These are phyloP conservation scores for Aricia artaxerxes DNA, from an alignment of 2,888 invertebrate species.

Conservation along the genomic window DNA sequence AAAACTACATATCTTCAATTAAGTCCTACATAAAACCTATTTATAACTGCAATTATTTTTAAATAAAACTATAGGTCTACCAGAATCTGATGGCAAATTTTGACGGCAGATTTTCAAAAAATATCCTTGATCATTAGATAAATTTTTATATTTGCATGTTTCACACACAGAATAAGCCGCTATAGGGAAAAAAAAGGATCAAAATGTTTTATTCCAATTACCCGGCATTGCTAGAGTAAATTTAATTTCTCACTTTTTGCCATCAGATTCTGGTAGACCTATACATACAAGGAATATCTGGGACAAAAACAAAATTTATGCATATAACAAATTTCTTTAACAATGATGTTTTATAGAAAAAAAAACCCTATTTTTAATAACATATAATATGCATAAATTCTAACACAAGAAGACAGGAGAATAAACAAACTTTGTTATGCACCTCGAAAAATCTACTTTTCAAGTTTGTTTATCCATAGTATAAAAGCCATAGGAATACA, in stretches of 20 bases:
- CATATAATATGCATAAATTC: neutral
- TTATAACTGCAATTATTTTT: neutral
- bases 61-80: neutral
- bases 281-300: neutral
- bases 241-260: too few species aligned
- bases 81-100: too few species aligned
- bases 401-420: neutral
- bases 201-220: too few species aligned
- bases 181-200: too few species aligned
- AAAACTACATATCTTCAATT: neutral
- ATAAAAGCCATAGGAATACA: slow-evolving; percentile 46
- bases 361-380: neutral
- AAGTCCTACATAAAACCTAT: too few species aligned
- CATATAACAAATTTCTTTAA: neutral
- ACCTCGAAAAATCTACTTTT: neutral
- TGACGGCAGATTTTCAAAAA: too few species aligned
- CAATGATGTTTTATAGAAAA: too few species aligned
- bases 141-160: too few species aligned
- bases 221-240: too few species aligned
- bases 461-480: neutral
- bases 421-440: neutral
- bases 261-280: too few species aligned
- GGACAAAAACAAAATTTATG: neutral
- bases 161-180: too few species aligned
- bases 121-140: too few species aligned